Evolutionary conservation across 2,888 invertebrate genomes (phyloP).

Genomic region (Sarcophaga variegata): DNA sequence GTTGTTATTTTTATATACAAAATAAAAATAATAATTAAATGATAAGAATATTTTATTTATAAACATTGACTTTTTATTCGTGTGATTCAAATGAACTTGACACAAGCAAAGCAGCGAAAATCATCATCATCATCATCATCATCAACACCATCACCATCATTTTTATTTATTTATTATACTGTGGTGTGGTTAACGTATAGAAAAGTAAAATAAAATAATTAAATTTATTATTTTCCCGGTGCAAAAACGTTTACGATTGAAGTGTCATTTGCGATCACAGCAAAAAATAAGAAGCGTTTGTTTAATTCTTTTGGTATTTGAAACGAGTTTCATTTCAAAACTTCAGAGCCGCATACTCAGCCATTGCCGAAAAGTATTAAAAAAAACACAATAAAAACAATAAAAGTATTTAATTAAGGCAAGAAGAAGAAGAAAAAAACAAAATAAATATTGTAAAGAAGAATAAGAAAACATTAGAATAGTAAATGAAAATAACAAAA

Average conservation of each 20-base stretch:
- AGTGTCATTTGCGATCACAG: conserved; percentile 25
- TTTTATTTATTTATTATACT: conserved; percentile 25
- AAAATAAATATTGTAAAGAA: too few species aligned
- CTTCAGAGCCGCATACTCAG: not conserved
- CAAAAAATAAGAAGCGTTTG: conserved; percentile 10
- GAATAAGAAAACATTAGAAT: conserved; percentile 5
- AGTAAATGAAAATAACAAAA: not conserved
- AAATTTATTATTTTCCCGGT: conserved; percentile 26
- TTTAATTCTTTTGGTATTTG: conserved; percentile 7
- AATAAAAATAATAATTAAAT: conserved; percentile 27
- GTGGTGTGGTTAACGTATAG: conserved; percentile 22
- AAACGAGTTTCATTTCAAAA: not conserved
- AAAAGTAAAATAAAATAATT: conserved; percentile 25
- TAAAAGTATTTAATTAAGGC: not conserved
- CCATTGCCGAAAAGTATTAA: conserved; percentile 23
- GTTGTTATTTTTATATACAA: conserved; percentile 22
- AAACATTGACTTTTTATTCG: not conserved
- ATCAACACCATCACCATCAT: not conserved
- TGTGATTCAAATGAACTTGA: conserved; percentile 62
- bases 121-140: conserved; percentile 24
- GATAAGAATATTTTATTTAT: conserved; percentile 50
- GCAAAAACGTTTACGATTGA: conserved; percentile 20
- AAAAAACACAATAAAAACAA: conserved; percentile 6
- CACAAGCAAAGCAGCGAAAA: conserved; percentile 47
- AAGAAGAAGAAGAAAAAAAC: not conserved